phyloP scores from a whole-genome alignment of 1,140 invertebrate genomes.

The Plutomurus gul region DNA sequence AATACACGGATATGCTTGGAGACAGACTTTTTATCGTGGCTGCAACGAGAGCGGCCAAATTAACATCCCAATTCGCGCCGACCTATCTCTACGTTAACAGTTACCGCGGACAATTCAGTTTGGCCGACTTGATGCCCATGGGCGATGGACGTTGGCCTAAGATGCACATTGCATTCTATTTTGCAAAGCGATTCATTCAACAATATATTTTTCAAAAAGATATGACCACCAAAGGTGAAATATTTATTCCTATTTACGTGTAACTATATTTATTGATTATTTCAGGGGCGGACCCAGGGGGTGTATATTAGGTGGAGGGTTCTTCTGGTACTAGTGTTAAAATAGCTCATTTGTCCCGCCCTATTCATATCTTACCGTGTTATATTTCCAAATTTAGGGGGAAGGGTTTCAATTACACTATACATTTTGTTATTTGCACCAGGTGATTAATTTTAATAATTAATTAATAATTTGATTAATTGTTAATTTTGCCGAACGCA shows the following conservation, averaged over 20 bases:
- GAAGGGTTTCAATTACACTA: no score
- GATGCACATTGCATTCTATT: neutral
- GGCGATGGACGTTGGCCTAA: neutral
- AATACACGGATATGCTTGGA: conserved; percentile 34
- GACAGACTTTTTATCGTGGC: conserved; percentile 33
- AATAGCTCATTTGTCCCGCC: no score
- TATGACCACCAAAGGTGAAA: no score
- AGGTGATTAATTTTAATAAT: neutral
- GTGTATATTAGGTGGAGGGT: no score
- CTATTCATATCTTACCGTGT: no score
- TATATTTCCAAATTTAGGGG: no score
- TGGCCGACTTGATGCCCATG: neutral
- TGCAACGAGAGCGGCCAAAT: neutral
- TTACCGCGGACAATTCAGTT: conserved; percentile 18
- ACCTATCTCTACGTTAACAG: conserved; percentile 33
- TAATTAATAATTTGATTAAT: neutral
- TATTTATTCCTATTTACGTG: no score
- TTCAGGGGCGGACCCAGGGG: no score
- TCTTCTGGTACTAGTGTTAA: no score
- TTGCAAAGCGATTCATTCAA: neutral
- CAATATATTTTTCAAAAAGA: neutral
- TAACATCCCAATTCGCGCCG: conserved; percentile 27
- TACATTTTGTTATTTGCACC: no score
- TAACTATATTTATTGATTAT: no score
- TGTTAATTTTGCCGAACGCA: no score